Conservation (phyloP, 1,140 invertebrate genomes). For the Drosophila kohkoa region DNA sequence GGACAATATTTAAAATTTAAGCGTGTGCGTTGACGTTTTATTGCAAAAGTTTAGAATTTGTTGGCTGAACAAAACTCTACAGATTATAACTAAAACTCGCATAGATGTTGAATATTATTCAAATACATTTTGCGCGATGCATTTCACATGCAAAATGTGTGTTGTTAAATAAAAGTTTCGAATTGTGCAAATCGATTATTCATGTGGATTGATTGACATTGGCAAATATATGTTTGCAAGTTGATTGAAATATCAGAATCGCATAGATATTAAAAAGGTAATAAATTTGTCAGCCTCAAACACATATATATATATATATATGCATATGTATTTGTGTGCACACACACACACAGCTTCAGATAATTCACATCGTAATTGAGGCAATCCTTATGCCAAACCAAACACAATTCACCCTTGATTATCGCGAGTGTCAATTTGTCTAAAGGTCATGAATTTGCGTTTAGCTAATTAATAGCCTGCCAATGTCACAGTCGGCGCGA, state of each 20-base stretch:
- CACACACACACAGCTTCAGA: not conserved
- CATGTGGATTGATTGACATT: conserved; percentile 11
- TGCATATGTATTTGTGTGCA: not conserved
- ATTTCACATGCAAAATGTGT: not conserved
- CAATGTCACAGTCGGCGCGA: conserved; percentile 54
- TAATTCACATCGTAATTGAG: conserved; percentile 44
- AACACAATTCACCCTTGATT: conserved; percentile 69
- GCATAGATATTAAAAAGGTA: conserved; percentile 6
- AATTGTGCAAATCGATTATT: conserved; percentile 16
- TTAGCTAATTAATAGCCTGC: conserved; percentile 75
- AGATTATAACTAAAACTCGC: conserved; percentile 2
- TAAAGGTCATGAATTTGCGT: conserved; percentile 65
- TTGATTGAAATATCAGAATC: conserved; percentile 21
- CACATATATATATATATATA: not conserved
- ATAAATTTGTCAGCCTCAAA: conserved; percentile 14
- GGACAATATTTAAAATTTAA: not conserved
- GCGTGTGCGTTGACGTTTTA: conserved; percentile 46
- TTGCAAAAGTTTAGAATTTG: conserved; percentile 59
- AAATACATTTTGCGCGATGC: not conserved
- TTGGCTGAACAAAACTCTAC: not conserved
- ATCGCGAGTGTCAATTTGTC: conserved; percentile 79
- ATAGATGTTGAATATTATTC: not conserved
- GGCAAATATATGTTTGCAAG: conserved; percentile 1
- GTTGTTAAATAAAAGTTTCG: conserved; percentile 1
- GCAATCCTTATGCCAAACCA: conserved; percentile 19